A percentile compares a stretch with the other conserved stretches of the same genome.
phyloP scores from a whole-genome alignment of 2,797 vertebrate species.

The Hoplostethus mediterraneus region DNA sequence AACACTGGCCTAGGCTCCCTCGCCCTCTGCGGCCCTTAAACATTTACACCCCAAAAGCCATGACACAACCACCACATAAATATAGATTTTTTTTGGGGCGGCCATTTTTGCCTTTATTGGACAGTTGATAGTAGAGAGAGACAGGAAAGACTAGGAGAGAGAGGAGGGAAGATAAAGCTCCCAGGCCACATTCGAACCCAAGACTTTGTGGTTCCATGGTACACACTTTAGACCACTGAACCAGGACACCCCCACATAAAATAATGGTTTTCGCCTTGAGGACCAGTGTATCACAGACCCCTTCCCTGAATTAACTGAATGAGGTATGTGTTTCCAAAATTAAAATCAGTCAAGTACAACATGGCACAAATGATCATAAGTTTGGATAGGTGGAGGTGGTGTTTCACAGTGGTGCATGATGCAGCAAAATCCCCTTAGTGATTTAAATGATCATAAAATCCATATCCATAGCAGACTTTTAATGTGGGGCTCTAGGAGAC shows the following conservation, averaged over 20 bases:
- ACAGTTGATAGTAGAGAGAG: too few relatives aligned
- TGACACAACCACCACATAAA: not conserved
- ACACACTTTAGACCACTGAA: too few relatives aligned
- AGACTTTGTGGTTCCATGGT: too few relatives aligned
- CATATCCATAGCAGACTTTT: not conserved
- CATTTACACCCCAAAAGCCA: not conserved
- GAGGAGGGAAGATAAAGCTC: too few relatives aligned
- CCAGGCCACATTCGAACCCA: too few relatives aligned
- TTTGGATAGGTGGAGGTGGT: not conserved
- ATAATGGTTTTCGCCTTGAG: too few relatives aligned
- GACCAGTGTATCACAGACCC: too few relatives aligned
- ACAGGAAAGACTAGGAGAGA: too few relatives aligned
- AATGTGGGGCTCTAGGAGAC: not conserved
- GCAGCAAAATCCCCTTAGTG: constrained; percentile 17
- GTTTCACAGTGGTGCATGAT: constrained; percentile 15
- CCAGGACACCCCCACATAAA: too few relatives aligned
- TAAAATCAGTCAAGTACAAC: not conserved
- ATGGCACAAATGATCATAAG: not conserved
- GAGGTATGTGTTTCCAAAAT: not conserved
- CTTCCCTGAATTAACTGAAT: not conserved
- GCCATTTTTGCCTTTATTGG: too few relatives aligned
- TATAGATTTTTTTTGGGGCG: too few relatives aligned
- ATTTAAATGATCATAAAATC: constrained; percentile 12
- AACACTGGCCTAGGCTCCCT: not conserved
- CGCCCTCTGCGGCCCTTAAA: not conserved